Percentiles rank a stretch among this genome's conserved stretches.
Conservation (phyloP, 2,797 vertebrate genomes). For the Phoebastria nigripes region DNA sequence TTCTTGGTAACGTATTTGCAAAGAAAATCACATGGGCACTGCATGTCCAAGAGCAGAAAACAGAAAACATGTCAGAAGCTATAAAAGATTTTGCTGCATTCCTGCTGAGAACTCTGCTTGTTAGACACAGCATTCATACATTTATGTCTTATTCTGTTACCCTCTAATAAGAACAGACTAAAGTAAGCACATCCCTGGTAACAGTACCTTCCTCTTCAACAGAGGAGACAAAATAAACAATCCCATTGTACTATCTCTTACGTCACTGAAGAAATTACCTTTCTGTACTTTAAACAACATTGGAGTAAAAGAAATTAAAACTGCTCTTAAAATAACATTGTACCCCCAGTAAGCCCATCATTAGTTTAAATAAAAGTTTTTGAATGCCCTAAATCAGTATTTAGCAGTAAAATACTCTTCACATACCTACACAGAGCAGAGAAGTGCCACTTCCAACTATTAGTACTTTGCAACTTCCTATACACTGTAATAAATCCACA, state of each 20-base stretch:
- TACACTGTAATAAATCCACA: neutral
- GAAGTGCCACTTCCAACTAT: neutral
- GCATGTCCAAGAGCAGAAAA: neutral
- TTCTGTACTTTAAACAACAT: neutral
- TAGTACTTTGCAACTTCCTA: neutral
- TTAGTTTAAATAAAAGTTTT: neutral
- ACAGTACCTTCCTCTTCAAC: neutral
- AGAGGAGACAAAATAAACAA: neutral
- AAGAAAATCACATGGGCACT: neutral
- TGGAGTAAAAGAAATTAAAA: neutral
- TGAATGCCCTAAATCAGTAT: neutral
- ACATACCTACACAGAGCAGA: neutral
- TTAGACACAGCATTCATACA: neutral
- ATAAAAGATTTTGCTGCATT: neutral
- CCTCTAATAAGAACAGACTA: neutral
- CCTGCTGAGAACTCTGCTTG: conserved; percentile 2
- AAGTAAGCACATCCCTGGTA: neutral
- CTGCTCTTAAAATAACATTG: neutral
- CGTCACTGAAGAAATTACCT: neutral
- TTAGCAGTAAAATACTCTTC: neutral
- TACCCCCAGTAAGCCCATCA: neutral
- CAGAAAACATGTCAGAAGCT: neutral
- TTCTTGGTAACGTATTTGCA: neutral
- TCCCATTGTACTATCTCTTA: neutral
- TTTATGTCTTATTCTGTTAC: neutral